These are phyloP conservation scores for Holacanthella duospinosa DNA, from an alignment of 2,888 invertebrate genomes.

Conservation along the genomic window DNA sequence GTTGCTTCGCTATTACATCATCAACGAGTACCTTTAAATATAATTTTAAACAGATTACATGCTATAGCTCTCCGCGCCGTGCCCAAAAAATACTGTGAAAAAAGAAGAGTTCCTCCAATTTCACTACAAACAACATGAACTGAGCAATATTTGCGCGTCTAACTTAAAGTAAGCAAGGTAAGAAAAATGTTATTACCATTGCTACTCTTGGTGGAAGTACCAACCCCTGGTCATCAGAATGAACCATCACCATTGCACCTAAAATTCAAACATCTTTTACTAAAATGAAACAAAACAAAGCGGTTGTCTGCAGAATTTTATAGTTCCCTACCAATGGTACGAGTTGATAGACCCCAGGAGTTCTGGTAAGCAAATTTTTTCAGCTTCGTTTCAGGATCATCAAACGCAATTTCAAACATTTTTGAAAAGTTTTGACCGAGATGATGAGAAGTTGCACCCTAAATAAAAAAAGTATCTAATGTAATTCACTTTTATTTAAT, in stretches of 20 bases:
- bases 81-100: no score
- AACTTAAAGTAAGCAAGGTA: no score
- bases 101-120: no score
- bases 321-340: constrained; percentile 74
- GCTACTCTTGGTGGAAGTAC: constrained; percentile 92
- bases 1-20: no score
- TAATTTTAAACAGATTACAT: no score
- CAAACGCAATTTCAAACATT: constrained; percentile 95
- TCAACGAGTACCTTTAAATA: no score
- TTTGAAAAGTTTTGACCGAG: constrained; percentile 98
- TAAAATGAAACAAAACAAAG: constrained; percentile 2
- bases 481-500: neutral
- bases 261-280: constrained; percentile 4
- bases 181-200: no score
- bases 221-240: constrained; percentile 91
- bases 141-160: no score
- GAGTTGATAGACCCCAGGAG: constrained; percentile 96
- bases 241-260: constrained; percentile 58
- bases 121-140: no score
- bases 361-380: constrained; percentile 82
- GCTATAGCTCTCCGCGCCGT: no score
- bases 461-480: constrained; percentile 11
- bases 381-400: constrained; percentile 76
- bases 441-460: constrained; percentile 96
- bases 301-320: neutral